Base-by-base conservation (phyloP, 1,140 invertebrate species). In the Drosophila mauritiana region DNA sequence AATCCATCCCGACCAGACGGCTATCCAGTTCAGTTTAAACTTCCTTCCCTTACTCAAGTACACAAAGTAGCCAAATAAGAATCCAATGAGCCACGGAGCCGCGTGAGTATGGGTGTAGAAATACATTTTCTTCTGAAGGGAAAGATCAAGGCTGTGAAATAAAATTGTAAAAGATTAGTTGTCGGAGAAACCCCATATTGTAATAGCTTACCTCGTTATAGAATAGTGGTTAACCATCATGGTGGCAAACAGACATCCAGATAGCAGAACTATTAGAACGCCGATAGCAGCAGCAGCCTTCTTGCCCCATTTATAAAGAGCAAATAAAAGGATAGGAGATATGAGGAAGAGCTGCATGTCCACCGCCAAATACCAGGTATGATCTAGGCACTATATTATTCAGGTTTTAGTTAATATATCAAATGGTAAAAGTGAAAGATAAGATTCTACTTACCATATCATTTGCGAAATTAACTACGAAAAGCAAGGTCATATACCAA, bases 331-430 rank as follows among this genome's bases (percentile, higher is more conserved):
- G 15, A 96, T 92, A 1, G 96, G 95, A 5, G 96, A 95, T 6
- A 97, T 84, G 43, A 97, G 92, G 90, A 97, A 97, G 43, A 97
- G 93, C 90, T 97, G 97, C 70, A 96, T 97, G 81, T 98, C 97
- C 51, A 96, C 96, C 0, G 96, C 95, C 52, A 98, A 92, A 80
- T 97, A 98, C 97, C 97, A 98, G 0, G 96, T 95, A 93, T 97
- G 96, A 62, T 96, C 95, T 94, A 98, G 96, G 80, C 97, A 98
- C 96, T 97, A 39, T 91, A 57, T 7, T 27, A 25, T 25, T 25
- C 6, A 5, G 25, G 6, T 5, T 25, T 25, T 25, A 17, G 25
- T 25, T 25, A 4, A 25, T 27, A 27, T 1, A 1, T 27, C 6
- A 7, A 7, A 27, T 5, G 17, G 17, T 17, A 17, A 17, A 17